A percentile compares a stretch with the other conserved stretches of the same genome.
These are phyloP conservation scores for Dryobotodes eremita DNA, from an alignment of 2,888 invertebrate genomes.

Conservation along the genomic window DNA sequence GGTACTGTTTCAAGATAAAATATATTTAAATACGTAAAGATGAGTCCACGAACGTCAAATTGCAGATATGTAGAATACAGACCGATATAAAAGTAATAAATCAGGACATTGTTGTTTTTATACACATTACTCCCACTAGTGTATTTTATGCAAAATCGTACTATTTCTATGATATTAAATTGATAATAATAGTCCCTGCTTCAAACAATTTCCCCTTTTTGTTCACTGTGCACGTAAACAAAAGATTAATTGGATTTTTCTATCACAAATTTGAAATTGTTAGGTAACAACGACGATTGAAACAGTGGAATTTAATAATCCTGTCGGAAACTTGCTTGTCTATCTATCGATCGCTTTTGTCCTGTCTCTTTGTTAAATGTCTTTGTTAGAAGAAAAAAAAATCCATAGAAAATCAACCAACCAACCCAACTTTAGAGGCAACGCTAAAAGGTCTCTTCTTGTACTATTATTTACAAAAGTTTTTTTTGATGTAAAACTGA, in stretches of 20 bases:
- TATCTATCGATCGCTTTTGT: neutral
- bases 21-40: neutral
- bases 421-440: too few relatives aligned
- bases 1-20: neutral
- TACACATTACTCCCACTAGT: too few relatives aligned
- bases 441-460: neutral
- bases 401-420: too few relatives aligned
- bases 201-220: neutral
- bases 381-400: neutral
- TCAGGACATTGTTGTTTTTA: neutral
- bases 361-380: neutral
- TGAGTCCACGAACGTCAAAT: neutral
- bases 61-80: neutral
- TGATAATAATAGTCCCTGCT: neutral
- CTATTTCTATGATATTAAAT: neutral
- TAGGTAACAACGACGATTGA: neutral
- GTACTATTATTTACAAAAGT: neutral
- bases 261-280: slow-evolving; percentile 10
- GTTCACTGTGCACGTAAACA: slow-evolving; percentile 11
- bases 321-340: neutral
- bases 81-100: neutral
- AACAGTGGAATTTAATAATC: slow-evolving; percentile 25
- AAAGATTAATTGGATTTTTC: slow-evolving; percentile 21
- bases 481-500: neutral
- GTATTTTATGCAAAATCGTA: neutral